These are phyloP conservation scores for Leptopilina boulardi DNA, from an alignment of 1,140 invertebrate genomes.

Conservation along the genomic window DNA sequence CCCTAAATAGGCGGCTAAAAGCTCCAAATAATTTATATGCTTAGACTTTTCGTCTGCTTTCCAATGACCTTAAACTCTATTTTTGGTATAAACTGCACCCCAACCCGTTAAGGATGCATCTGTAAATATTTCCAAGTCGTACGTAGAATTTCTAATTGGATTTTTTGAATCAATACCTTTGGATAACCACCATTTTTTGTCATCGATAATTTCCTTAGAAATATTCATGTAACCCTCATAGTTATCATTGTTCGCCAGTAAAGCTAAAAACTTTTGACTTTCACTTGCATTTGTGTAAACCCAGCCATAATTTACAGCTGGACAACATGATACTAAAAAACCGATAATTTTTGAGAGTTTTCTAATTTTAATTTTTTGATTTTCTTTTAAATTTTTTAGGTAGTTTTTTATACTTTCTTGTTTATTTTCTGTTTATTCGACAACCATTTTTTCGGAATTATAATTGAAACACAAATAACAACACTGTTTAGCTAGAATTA, in stretches of 20 bases:
- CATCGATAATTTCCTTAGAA: not conserved
- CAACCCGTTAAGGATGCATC: conserved; percentile 23
- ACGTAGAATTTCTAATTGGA: conserved; percentile 20
- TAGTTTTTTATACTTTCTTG: too few relatives aligned
- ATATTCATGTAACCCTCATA: conserved; percentile 3
- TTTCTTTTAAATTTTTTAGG: too few relatives aligned
- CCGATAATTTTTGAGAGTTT: too few relatives aligned
- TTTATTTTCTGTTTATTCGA: not conserved
- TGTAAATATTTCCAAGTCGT: not conserved
- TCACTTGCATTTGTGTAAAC: conserved; percentile 31
- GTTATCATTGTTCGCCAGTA: not conserved
- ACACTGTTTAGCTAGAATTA: not conserved
- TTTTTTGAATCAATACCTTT: not conserved
- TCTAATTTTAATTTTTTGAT: too few relatives aligned
- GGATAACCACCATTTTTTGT: not conserved
- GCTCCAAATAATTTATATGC: conserved; percentile 30
- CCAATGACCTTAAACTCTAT: conserved; percentile 14
- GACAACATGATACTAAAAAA: too few relatives aligned
- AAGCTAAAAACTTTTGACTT: conserved; percentile 23
- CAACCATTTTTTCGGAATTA: not conserved
- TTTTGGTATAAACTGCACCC: conserved; percentile 2
- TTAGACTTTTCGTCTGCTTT: not conserved
- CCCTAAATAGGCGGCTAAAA: conserved; percentile 1
- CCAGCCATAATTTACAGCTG: conserved; percentile 30
- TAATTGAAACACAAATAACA: conserved; percentile 17